Conservation (phyloP, 2,113 vertebrate species). For the Gobius niger region DNA sequence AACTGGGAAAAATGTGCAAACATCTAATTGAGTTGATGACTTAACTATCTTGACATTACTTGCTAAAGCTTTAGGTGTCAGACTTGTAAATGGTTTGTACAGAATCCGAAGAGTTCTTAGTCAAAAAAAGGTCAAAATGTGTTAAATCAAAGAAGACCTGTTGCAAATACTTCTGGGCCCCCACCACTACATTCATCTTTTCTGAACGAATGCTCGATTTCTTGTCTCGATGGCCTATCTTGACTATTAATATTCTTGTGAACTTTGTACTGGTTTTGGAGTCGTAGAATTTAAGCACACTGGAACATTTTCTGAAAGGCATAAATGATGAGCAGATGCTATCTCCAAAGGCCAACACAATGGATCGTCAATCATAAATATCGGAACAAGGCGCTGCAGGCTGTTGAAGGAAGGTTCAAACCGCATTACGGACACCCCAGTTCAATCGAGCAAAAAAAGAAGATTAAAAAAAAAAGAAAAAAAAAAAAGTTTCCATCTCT, state of each 20-base stretch:
- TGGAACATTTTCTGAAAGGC: not conserved
- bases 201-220: not conserved
- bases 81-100: no score
- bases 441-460: not conserved
- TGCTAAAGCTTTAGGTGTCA: no score
- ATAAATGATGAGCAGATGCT: constrained; percentile 4
- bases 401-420: not conserved
- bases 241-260: not conserved
- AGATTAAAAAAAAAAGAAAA: constrained; percentile 1
- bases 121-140: not conserved
- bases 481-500: constrained; percentile 2
- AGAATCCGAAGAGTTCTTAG: no score
- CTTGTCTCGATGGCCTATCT: not conserved
- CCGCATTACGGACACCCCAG: constrained; percentile 1
- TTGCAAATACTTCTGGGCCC: not conserved
- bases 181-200: not conserved
- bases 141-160: not conserved
- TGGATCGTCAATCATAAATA: constrained; percentile 5
- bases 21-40: no score
- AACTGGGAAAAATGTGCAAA: no score
- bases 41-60: no score
- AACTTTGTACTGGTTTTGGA: not conserved
- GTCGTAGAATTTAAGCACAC: not conserved
- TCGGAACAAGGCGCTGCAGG: not conserved
- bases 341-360: not conserved